Conservation (phyloP, 2,797 vertebrate species). For the Myiotriccus ornatus region DNA sequence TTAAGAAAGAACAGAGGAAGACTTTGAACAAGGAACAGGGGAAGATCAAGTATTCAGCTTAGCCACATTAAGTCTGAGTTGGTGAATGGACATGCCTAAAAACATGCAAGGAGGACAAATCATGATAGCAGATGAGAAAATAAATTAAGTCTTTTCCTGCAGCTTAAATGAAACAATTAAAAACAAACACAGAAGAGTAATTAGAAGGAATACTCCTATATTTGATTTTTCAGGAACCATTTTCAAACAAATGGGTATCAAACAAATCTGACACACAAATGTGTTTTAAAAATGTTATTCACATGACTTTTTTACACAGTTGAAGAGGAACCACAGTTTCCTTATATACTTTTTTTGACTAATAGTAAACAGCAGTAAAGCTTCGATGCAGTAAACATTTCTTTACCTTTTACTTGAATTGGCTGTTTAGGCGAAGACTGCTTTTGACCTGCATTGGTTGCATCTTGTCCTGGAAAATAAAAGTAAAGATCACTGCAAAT, state of each 20-base stretch:
- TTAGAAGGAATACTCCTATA: not conserved
- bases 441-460: constrained; percentile 70
- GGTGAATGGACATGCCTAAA: not conserved
- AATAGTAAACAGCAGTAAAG: not conserved
- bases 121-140: not conserved
- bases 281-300: not conserved
- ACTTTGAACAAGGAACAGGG: not conserved
- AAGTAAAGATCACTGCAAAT: not conserved
- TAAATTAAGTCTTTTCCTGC: not conserved
- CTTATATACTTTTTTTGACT: not conserved
- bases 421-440: constrained; percentile 74
- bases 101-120: not conserved
- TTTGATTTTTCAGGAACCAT: not conserved
- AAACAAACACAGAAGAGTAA: not conserved
- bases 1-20: constrained; percentile 15
- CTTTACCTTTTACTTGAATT: constrained; percentile 96
- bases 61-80: not conserved
- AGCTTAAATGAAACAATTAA: not conserved
- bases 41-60: constrained; percentile 12
- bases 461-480: constrained; percentile 68
- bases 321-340: not conserved
- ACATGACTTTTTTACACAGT: not conserved
- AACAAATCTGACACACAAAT: not conserved
- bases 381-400: not conserved
- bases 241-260: not conserved